Conservation (phyloP, 2,797 vertebrate genomes). For the Muscicapa striata region DNA sequence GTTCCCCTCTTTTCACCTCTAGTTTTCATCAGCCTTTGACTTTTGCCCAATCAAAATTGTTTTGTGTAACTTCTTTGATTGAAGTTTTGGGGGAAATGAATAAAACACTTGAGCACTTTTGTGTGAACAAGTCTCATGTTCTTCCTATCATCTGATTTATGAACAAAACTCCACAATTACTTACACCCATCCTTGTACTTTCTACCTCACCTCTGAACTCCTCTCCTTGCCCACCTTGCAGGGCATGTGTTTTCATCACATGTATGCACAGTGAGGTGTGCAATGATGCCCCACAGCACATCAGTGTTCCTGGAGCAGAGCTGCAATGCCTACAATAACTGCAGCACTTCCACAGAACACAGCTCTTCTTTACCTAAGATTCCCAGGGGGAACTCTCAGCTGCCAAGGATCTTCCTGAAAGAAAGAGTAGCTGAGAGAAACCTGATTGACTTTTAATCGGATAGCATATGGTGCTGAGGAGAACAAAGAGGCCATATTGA, state of each 20-base stretch:
- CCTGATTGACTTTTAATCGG: constrained; percentile 12
- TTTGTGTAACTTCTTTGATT: not conserved
- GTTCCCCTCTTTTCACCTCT: not conserved
- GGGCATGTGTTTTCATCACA: not conserved
- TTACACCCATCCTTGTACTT: not conserved
- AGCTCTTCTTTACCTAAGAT: not conserved
- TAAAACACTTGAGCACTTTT: not conserved
- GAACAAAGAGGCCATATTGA: constrained; percentile 27
- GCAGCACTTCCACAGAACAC: not conserved
- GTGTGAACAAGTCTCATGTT: not conserved
- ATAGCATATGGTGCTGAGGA: constrained; percentile 16
- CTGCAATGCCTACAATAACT: not conserved
- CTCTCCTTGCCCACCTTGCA: not conserved
- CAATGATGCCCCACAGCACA: not conserved
- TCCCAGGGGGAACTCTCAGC: not conserved
- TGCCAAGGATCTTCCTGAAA: constrained; percentile 16
- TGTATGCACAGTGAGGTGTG: accelerated
- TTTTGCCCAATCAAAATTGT: not conserved
- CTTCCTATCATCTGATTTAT: not conserved
- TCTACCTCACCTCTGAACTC: not conserved
- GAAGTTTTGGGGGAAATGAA: not conserved
- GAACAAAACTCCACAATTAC: not conserved
- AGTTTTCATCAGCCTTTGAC: not conserved
- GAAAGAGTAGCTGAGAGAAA: constrained; percentile 20
- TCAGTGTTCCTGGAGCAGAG: not conserved